A percentile compares a stretch with the other conserved stretches of the same genome.
These are phyloP conservation scores for Microcebus ravelobensis DNA, from an alignment of 2,113 vertebrate species.

Conservation along the genomic window DNA sequence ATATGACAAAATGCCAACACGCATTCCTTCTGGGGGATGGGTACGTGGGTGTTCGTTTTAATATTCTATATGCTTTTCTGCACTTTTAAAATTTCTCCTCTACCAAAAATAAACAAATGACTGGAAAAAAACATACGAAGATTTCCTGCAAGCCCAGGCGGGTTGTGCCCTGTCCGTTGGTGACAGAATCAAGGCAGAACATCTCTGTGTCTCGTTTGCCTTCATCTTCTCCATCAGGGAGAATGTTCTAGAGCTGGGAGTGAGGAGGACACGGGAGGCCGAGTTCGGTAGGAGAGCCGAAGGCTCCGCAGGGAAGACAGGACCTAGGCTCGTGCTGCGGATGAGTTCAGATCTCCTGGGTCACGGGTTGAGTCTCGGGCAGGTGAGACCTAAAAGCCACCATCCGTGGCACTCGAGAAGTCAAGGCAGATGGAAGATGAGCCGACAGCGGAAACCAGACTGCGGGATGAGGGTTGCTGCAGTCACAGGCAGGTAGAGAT, in stretches of 20 bases:
- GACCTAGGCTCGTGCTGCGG: not conserved
- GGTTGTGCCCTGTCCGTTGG: too few relatives aligned
- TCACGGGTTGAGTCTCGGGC: not conserved
- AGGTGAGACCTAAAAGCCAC: accelerated
- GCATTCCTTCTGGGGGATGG: not conserved
- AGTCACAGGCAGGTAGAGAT: too few relatives aligned
- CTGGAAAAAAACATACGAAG: not conserved
- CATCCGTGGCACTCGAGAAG: accelerated
- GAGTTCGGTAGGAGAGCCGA: accelerated
- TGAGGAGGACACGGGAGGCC: not conserved
- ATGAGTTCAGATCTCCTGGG: accelerated
- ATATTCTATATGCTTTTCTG: not conserved
- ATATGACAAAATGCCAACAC: not conserved
- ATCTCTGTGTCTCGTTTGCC: not conserved
- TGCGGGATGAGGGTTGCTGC: not conserved
- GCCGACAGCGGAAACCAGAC: not conserved
- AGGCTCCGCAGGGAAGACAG: not conserved
- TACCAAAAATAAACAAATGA: not conserved
- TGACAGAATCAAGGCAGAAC: not conserved
- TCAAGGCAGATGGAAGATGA: not conserved
- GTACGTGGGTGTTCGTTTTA: not conserved
- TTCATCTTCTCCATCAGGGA: not conserved
- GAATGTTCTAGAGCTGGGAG: not conserved
- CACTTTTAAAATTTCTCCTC: not conserved
- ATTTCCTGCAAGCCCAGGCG: not conserved